phyloP scores from a whole-genome alignment of 1,140 invertebrate genomes.

The Tetramorium parvispinum region DNA sequence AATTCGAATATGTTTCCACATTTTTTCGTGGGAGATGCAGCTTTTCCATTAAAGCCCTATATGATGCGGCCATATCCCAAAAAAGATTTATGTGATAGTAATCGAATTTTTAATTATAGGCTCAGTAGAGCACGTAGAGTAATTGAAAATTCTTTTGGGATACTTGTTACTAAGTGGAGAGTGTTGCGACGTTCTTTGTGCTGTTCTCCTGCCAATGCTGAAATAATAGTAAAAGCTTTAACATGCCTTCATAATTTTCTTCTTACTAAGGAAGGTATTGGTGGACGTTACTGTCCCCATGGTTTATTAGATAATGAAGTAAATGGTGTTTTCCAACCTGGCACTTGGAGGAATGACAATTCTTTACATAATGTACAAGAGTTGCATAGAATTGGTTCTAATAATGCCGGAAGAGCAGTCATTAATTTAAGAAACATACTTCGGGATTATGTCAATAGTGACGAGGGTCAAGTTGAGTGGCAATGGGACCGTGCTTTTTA shows the following conservation, averaged over 20 bases:
- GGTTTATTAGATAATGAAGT: not conserved
- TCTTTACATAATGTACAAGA: not conserved
- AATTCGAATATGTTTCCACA: not conserved
- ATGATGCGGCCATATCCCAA: constrained; percentile 1
- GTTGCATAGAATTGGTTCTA: not conserved
- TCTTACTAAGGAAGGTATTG: not conserved
- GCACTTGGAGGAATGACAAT: not conserved
- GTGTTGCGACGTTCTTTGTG: not conserved
- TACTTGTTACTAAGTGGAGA: not conserved
- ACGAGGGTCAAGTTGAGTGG: not conserved
- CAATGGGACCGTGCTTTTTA: not conserved
- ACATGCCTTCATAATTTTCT: not conserved
- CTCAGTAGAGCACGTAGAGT: not conserved
- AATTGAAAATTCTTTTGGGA: not conserved
- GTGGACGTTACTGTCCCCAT: not conserved
- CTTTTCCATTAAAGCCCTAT: not conserved
- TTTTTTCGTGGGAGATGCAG: not conserved
- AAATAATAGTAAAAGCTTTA: not conserved
- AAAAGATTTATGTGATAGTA: not conserved
- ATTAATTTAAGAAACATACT: not conserved
- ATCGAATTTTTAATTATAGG: constrained; percentile 2
- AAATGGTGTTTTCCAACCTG: not conserved
- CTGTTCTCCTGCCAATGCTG: not conserved
- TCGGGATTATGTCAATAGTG: not conserved
- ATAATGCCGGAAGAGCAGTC: not conserved